These are phyloP conservation scores for Drosophila testacea DNA, from an alignment of 2,888 invertebrate genomes.

Conservation along the genomic window DNA sequence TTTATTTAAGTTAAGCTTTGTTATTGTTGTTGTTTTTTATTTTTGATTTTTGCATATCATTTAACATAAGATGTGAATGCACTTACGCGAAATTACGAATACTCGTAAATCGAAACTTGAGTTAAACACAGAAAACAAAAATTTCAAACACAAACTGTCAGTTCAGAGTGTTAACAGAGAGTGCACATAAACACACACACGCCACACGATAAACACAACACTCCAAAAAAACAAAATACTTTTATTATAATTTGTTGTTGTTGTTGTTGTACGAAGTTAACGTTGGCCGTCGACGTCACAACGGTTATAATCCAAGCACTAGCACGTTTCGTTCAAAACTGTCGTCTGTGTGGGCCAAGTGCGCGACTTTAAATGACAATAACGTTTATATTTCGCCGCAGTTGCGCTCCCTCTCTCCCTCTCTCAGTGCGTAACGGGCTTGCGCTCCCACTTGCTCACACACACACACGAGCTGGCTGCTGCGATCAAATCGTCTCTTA, in stretches of 20 bases:
- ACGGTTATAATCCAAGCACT: conserved; percentile 54
- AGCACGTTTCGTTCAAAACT: conserved; percentile 70
- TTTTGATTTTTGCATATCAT: conserved; percentile 10
- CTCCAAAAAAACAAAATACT: conserved; percentile 16
- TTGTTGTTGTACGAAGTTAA: conserved; percentile 1
- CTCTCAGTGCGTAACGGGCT: conserved; percentile 46
- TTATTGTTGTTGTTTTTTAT: conserved; percentile 5
- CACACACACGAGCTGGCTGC: conserved; percentile 34
- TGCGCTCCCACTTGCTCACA: conserved; percentile 30
- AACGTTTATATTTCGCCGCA: conserved; percentile 50
- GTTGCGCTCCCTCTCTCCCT: conserved; percentile 41
- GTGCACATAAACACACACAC: conserved; percentile 16
- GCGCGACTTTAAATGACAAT: conserved; percentile 60
- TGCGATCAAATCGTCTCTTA: conserved; percentile 45
- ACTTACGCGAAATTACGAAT: conserved; percentile 32
- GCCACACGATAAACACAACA: conserved; percentile 3
- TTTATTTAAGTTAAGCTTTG: conserved; percentile 13
- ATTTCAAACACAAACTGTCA: conserved; percentile 19
- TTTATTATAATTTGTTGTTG: background rate
- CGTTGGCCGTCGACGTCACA: conserved; percentile 22
- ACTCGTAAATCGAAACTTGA: background rate
- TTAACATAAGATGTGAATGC: conserved; percentile 19
- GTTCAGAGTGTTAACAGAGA: conserved; percentile 11
- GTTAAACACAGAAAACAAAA: background rate
- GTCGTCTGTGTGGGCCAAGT: conserved; percentile 70